Percentiles rank a stretch among this genome's conserved stretches.
Evolutionary conservation across 2,888 invertebrate genomes (phyloP).

Genomic region (Lissocephala sabroskyi): DNA sequence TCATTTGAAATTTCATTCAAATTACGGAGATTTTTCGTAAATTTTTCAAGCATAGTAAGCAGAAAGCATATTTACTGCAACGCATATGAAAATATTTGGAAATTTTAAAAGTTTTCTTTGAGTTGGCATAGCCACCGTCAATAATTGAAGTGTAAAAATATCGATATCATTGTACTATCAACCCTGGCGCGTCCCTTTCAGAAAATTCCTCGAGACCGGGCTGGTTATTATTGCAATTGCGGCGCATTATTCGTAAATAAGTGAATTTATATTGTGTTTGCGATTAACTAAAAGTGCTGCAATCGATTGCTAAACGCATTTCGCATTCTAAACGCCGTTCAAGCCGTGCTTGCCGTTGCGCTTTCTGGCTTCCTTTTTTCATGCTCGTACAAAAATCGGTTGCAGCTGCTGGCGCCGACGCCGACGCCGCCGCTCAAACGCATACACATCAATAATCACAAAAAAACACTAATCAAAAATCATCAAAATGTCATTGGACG

Average conservation of each 20-base stretch:
- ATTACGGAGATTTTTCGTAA: too few relatives aligned
- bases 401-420: constrained; percentile 12
- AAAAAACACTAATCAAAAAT: neutral
- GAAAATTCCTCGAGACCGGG: constrained; percentile 54
- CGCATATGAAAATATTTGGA: too few relatives aligned
- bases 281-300: constrained; percentile 2
- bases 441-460: constrained; percentile 10
- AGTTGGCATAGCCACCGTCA: too few relatives aligned
- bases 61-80: too few relatives aligned
- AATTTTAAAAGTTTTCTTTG: too few relatives aligned
- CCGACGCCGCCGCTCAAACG: constrained; percentile 20
- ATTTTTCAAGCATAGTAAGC: too few relatives aligned
- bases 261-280: neutral
- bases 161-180: too few relatives aligned
- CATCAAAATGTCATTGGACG: constrained; percentile 62
- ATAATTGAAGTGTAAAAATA: too few relatives aligned
- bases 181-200: constrained; percentile 47
- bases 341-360: too few relatives aligned
- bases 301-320: constrained; percentile 1
- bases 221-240: constrained; percentile 16
- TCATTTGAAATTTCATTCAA: too few relatives aligned
- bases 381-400: constrained; percentile 34
- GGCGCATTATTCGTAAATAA: neutral
- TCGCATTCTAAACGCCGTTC: too few relatives aligned
- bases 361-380: constrained; percentile 25